Conservation (phyloP, 2,888 invertebrate species). For the Lathronympha strigana region DNA sequence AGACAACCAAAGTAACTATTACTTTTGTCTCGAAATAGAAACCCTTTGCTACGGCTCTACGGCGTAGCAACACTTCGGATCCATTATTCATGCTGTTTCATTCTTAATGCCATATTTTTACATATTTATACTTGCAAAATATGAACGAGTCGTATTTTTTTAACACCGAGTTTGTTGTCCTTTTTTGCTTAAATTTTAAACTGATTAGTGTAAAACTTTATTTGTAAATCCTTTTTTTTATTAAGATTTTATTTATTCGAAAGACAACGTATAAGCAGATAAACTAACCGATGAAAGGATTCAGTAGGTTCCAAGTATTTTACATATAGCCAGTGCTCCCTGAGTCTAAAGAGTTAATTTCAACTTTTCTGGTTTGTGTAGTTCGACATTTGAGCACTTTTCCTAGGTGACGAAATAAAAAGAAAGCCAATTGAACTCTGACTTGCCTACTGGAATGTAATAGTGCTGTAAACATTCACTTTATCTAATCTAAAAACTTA, state of each 20-base stretch:
- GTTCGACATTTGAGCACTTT: no score
- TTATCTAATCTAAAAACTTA: no score
- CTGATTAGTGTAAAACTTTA: background rate
- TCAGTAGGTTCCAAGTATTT: no score
- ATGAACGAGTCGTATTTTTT: conserved; percentile 28
- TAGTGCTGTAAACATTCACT: no score
- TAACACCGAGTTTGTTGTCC: conserved; percentile 15
- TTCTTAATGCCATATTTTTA: conserved; percentile 39
- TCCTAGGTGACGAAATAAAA: no score
- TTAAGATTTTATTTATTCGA: background rate
- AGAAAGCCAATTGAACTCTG: no score
- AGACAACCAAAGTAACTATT: background rate
- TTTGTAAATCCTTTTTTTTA: background rate
- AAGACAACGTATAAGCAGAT: no score
- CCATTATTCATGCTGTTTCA: conserved; percentile 38
- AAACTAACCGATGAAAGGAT: no score
- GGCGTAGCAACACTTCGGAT: conserved; percentile 35
- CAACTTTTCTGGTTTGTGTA: no score
- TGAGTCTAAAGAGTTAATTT: no score
- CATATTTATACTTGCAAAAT: conserved; percentile 41
- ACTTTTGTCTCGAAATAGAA: conserved; percentile 22
- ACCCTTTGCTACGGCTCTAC: conserved; percentile 38
- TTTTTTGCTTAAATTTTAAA: background rate
- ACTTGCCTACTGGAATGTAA: no score
- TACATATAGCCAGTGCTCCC: no score